Evolutionary conservation across 2,888 invertebrate species (phyloP), one percentile per base, ranked within the genome.

Genomic region (Pterostichus madidus): DNA sequence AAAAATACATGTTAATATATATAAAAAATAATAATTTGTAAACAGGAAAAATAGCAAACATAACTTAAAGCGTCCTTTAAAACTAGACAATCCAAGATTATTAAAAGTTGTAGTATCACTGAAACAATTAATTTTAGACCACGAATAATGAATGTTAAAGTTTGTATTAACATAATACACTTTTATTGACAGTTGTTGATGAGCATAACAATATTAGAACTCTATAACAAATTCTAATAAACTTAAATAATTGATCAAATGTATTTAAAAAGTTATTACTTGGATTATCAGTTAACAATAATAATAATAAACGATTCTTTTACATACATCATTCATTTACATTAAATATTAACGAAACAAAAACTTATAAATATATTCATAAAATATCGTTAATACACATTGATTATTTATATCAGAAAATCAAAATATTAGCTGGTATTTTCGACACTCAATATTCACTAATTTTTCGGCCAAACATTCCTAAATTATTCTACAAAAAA

Each of bases 201-300:
- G 24, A 24, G 24, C 3, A 24, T 24, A 24, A 24, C 24, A 24
- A 24, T 24, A 24, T 24, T 71, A 44, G 68, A 71, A 71, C 44
- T 71, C 15, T 71, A 71, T 44, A 71, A 71, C 68, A 68, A 68
- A 68, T 68, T 71, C 68, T 71, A 71, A 68, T 7, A 68, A 1
- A 13, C 4, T 52, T 13, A 13, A 13, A n/a, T 56, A 56, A 56
- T 17, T 56, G 17, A 56, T 17, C 31, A 56, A 56, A 56, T 49
- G 11, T 6, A 13, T 56, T 39, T 39, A 5, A 24, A 24, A 24
- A 8, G 39, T 8, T 7, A 39, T 5, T 39, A 8, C 17, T 11
- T 17, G 56, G 17, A 56, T 17, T 56, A 13, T 15, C 17, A n/a
- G 17, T 56, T 15, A 56, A 56, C 56, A 56, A 49, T 8, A 49